Base-by-base conservation (phyloP, 1,140 invertebrate genomes). In the Pseudobourletiella spinata region DNA sequence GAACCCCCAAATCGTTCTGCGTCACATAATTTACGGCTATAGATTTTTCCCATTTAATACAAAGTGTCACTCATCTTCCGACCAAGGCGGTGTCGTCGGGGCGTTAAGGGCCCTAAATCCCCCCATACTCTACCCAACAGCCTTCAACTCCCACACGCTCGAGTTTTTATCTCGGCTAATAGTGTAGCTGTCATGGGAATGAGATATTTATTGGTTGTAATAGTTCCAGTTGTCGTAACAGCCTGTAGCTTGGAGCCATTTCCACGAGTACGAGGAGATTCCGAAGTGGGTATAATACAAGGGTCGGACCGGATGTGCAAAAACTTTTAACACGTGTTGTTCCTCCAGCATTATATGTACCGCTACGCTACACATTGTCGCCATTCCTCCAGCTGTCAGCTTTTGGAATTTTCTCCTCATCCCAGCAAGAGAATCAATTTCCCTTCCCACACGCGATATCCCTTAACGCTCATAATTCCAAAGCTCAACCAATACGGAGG, bases 31-130 rank as follows among this genome's bases (percentile, higher is more conserved):
- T 11, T 39, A 39, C 32, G n/a, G 32, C 32, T 11, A 39, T n/a
- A 39, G n/a, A n/a, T 26, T 51, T 51, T 51, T 22, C 28, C 48
- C 15, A 51, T 26, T 51, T 51, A 51, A 51, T 51, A 24, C 28
- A 51, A 51, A 3, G 28, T 25, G 14, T 51, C 48, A 25, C 48
- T 51, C 48, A 51, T 25, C 24, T 25, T 51, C n/a, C n/a, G n/a
- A n/a, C n/a, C n/a, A n/a, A n/a, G n/a, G n/a, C 24, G 18, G 44
- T 48, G 11, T 48, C 8, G 18, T 39, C 32, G n/a, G n/a, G n/a
- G n/a, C n/a, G 32, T 39, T n/a, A 39, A 11, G 32, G n/a, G 32
- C 32, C 8, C 32, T n/a, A n/a, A n/a, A 39, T 39, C 32, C 8
- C 32, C 8, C n/a, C 32, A 39, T n/a, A 39, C 32, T 39, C 8